A percentile compares a stretch with the other conserved stretches of the same genome.
Conservation (phyloP, 2,797 vertebrate genomes). For the Coregonus sp. region DNA sequence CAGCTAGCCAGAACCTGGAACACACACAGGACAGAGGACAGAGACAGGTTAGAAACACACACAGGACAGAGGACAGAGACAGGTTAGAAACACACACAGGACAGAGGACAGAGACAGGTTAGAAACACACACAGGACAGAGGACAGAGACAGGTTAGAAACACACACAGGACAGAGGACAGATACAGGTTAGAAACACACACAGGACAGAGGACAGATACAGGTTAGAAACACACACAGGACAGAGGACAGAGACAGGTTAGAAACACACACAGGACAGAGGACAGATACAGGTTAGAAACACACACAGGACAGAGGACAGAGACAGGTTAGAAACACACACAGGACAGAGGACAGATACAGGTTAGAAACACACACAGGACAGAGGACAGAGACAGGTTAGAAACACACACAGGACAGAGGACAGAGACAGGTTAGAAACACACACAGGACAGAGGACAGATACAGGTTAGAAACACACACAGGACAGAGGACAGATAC, state of each 20-base stretch:
- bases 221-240: not conserved
- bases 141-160: not conserved
- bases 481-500: no score
- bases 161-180: not conserved
- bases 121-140: not conserved
- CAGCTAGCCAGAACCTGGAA: slow-evolving; percentile 95
- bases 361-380: no score
- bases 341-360: no score
- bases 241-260: not conserved
- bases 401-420: no score
- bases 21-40: not conserved
- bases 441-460: not conserved
- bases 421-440: not conserved
- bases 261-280: not conserved
- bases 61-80: not conserved
- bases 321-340: no score
- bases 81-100: not conserved
- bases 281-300: not conserved
- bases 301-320: no score
- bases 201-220: not conserved
- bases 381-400: no score
- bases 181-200: not conserved
- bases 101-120: no score
- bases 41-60: not conserved
- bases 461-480: not conserved